Evolutionary conservation across 2,797 vertebrate genomes (phyloP), one percentile per base, ranked within the genome.

Genomic region (Karalla daura): DNA sequence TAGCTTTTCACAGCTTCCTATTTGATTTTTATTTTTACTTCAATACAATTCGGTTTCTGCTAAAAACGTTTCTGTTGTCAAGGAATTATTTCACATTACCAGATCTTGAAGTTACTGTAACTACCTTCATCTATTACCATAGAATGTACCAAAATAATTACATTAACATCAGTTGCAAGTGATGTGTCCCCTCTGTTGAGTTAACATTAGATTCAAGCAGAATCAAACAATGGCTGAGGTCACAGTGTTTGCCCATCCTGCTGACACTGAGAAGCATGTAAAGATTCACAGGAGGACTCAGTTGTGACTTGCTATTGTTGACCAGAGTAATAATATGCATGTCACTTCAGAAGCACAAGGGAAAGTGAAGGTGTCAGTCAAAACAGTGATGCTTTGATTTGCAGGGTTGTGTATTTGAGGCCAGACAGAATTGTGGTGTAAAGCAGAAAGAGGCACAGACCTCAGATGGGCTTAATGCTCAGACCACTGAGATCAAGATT

Each of bases 371-470:
- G 47, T 89, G 90, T 90, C 68, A 85, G 78, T 69, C 66, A 47
- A 63, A 68, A 78, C 43, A 71, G 13, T 43, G 76, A 69, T 47
- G 41, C 94, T 96, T 95, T 95, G 93, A 95, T 93, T 93, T 81
- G 66, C 63, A 80, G 35, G 70, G 70, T 90, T 95, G 94, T 95
- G 94, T 94, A 94, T 94, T 93, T 90, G 87, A 88, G 87, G 86
- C 80, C 88, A 91, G 92, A 92, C 89, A 74, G 68, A 83, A 87
- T n/a, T n/a, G n/a, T n/a, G n/a, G n/a, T 92, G 80, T 70, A 65
- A 33, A 36, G 25, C 36, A 9, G 45, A 23, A 14, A 17, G 2
- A 32, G 23, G 43, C 27, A 54, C 54, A n/a, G n/a, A n/a, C n/a
- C n/a, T n/a, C n/a, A n/a, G n/a, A n/a, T n/a, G n/a, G n/a, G n/a